Conservation (phyloP, 2,113 vertebrate species). For the Murina feae region DNA sequence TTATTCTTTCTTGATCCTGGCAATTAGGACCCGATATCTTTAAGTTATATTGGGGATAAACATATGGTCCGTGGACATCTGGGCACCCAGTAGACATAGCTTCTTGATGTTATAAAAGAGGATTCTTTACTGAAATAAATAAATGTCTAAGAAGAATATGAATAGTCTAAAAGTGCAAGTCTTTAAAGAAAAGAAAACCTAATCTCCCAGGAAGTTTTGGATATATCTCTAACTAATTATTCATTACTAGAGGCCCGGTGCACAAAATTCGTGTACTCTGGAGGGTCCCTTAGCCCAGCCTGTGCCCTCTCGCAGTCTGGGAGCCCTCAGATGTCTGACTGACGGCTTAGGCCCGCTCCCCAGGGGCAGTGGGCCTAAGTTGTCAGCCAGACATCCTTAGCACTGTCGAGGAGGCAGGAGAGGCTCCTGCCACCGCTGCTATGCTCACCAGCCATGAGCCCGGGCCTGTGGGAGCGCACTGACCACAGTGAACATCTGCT, state of each 20-base stretch:
- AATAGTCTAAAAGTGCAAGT: background rate
- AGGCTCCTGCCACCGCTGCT: too few relatives aligned
- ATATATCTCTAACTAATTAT: constrained; percentile 28
- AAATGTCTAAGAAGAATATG: background rate
- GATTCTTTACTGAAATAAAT: constrained; percentile 48
- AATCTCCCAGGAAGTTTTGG: background rate
- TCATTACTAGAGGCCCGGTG: background rate
- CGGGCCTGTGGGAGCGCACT: too few relatives aligned
- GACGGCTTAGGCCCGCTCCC: too few relatives aligned
- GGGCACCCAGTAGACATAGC: background rate
- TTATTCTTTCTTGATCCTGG: background rate
- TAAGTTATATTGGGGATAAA: background rate
- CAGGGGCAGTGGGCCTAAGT: too few relatives aligned
- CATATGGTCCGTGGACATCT: background rate
- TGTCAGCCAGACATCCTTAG: too few relatives aligned
- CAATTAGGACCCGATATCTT: background rate
- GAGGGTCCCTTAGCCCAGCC: too few relatives aligned
- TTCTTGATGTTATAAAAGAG: constrained; percentile 18
- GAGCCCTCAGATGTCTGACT: too few relatives aligned
- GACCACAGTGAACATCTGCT: too few relatives aligned
- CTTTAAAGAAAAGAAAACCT: constrained; percentile 49
- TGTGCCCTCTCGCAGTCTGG: too few relatives aligned
- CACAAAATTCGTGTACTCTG: too few relatives aligned
- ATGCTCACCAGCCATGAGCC: too few relatives aligned
- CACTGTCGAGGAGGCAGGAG: too few relatives aligned